These are phyloP conservation scores for Istiophorus platypterus DNA, from an alignment of 2,113 vertebrate genomes.

Conservation along the genomic window DNA sequence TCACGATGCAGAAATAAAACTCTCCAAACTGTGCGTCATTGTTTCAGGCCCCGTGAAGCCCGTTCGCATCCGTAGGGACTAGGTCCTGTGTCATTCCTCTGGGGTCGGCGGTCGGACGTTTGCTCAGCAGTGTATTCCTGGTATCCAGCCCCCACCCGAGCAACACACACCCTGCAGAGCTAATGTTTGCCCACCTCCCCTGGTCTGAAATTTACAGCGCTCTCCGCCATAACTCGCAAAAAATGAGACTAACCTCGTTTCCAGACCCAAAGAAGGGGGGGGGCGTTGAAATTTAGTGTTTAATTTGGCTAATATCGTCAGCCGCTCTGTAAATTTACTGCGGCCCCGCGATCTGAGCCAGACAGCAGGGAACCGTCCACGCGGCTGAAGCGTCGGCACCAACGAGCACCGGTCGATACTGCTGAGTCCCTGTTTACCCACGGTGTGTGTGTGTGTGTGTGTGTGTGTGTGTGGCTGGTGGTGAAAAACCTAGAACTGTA, in stretches of 20 bases:
- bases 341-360: slow-evolving; percentile 65
- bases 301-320: slow-evolving; percentile 81
- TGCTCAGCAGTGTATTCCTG: not conserved
- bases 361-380: slow-evolving; percentile 63
- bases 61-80: too few relatives aligned
- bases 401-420: slow-evolving; percentile 71
- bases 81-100: too few relatives aligned
- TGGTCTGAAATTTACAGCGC: slow-evolving; percentile 47
- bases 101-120: not conserved
- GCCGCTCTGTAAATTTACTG: slow-evolving; percentile 69
- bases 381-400: slow-evolving; percentile 64
- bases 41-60: not conserved
- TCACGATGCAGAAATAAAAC: too few relatives aligned
- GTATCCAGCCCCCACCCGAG: slow-evolving; percentile 2
- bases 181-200: slow-evolving; percentile 34
- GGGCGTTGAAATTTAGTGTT: slow-evolving; percentile 68
- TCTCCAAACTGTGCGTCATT: too few relatives aligned
- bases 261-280: slow-evolving; percentile 28
- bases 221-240: slow-evolving; percentile 11
- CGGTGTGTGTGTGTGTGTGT: not conserved
- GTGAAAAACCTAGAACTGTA: slow-evolving; percentile 47
- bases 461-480: slow-evolving; percentile 3
- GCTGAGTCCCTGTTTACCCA: slow-evolving; percentile 69
- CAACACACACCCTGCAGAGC: slow-evolving; percentile 7
- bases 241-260: slow-evolving; percentile 53